Percentiles rank a stretch among this genome's conserved stretches.
Evolutionary conservation across 1,140 invertebrate genomes (phyloP).

Genomic region (Nilaparvata lugens): DNA sequence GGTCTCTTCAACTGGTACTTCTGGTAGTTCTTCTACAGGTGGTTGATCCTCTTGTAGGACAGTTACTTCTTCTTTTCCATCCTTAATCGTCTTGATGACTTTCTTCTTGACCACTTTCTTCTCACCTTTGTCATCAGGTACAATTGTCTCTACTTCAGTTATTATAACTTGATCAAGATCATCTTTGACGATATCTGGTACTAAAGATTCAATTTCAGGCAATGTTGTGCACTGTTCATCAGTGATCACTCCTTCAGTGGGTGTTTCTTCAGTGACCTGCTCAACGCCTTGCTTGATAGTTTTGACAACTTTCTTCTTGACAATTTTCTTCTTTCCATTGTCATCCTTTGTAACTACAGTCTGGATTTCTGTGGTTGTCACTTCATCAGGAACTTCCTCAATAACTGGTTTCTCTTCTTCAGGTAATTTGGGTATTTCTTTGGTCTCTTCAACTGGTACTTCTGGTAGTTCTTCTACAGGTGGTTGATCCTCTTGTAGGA

Average conservation of each 20-base stretch:
- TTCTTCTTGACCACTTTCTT: constrained; percentile 35
- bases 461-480: constrained; percentile 7
- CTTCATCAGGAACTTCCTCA: constrained; percentile 27
- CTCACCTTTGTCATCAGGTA: constrained; percentile 21
- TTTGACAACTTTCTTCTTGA: constrained; percentile 29
- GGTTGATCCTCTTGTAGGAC: no score
- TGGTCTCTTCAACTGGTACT: constrained; percentile 13
- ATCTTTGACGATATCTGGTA: constrained; percentile 5
- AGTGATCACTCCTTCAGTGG: constrained; percentile 7
- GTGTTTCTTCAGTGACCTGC: constrained; percentile 27
- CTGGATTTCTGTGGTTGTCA: constrained; percentile 23
- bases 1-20: constrained; percentile 10
- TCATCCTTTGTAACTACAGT: constrained; percentile 8
- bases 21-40: constrained; percentile 14
- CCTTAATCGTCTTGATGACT: constrained; percentile 20
- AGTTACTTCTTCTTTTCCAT: constrained; percentile 26
- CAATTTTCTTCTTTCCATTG: constrained; percentile 22
- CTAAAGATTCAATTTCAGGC: constrained; percentile 16
- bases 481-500: neutral
- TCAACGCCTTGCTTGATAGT: constrained; percentile 18
- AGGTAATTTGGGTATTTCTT: constrained; percentile 11
- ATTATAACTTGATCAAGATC: constrained; percentile 11
- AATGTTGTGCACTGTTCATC: constrained; percentile 20
- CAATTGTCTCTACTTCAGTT: constrained; percentile 22
- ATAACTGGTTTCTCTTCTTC: constrained; percentile 12